A percentile compares a stretch with the other conserved stretches of the same genome.
Evolutionary conservation across 2,888 invertebrate genomes (phyloP).

Genomic region (Scaptomyza polygonia): DNA sequence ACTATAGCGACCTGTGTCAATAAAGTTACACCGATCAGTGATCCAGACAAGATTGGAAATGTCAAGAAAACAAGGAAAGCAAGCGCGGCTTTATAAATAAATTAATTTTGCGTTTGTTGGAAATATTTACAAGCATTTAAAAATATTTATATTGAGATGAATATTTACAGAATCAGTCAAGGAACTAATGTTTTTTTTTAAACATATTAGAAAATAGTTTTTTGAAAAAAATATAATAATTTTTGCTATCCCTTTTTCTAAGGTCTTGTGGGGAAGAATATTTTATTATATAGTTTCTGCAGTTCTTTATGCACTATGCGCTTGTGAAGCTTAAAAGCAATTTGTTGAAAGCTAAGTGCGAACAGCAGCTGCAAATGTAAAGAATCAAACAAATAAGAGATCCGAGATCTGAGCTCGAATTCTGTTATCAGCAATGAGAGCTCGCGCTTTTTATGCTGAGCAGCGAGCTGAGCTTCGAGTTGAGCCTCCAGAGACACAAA

Average conservation of each 20-base stretch:
- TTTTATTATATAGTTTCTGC: background rate
- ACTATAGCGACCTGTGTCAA: background rate
- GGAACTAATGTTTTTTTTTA: background rate
- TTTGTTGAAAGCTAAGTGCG: constrained; percentile 1
- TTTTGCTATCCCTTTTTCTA: too few species aligned
- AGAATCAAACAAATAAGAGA: constrained; percentile 1
- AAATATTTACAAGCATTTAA: background rate
- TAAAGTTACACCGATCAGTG: background rate
- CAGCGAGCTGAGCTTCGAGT: constrained; percentile 19
- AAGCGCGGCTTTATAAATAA: background rate
- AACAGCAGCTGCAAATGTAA: background rate
- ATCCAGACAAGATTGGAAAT: background rate
- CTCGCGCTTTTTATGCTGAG: constrained; percentile 25
- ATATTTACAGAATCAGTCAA: background rate
- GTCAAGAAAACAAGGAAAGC: background rate
- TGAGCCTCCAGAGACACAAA: constrained; percentile 4
- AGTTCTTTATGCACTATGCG: background rate
- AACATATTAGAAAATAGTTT: background rate
- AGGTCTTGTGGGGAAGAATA: background rate
- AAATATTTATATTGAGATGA: too few species aligned
- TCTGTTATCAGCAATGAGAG: constrained; percentile 31
- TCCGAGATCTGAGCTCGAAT: constrained; percentile 6
- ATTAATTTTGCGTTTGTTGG: background rate
- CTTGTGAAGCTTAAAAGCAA: constrained; percentile 14
- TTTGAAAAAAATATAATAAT: background rate